Base-by-base conservation (phyloP, 2,888 invertebrate genomes). In the Cheilosia impressa region DNA sequence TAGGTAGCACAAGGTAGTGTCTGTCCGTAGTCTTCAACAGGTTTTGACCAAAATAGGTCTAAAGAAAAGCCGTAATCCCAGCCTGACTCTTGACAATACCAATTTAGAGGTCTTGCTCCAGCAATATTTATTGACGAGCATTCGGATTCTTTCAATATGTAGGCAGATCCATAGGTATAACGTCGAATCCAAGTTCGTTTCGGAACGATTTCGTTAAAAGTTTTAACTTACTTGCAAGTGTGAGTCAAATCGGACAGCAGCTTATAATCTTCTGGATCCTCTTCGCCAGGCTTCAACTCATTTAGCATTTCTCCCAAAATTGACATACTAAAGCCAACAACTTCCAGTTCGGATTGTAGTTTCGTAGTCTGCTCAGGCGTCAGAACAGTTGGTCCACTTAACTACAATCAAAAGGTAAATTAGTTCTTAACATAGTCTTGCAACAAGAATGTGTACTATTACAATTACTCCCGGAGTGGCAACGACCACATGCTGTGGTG, bases 241-340 rank as follows among this genome's bases (percentile, higher is more conserved):
- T 91, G 90, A 13, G 91, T 90, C 80, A 92, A 88, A 88, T 92
- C 92, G 38, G 88, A 90, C 75, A 98, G 94, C 88, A 99, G 93
- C 90, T 98, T 96, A 88, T 97, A 93, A 92, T 99, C 99, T 88
- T 96, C 96, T 5, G 95, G 94, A 89, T 97, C 96, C 89, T 98
- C 98, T 88, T 96, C 94, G 17, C 96, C 95, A 13, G 97, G 96
- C 41, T 96, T 96, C 88, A 99, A 93, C 92, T 98, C 98, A 88
- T 95, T 96, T 68, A 99, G 93, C 98, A 99, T 98, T 93, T 99
- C 99, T 69, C 96, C 96, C 93, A 99, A 95, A 2, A 99, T 98
- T 55, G 95, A 94, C 96, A 98, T 97, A 91, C 98, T 99, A 88
- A 97, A 96, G 89, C 97, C 96, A 7, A 99, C 99, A 69, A 99